Evolutionary conservation across 37 sponge, comb jelly and placozoan genomes (phyloP), one percentile per base, ranked within the genome.

Genomic region (Spongilla lacustris): DNA sequence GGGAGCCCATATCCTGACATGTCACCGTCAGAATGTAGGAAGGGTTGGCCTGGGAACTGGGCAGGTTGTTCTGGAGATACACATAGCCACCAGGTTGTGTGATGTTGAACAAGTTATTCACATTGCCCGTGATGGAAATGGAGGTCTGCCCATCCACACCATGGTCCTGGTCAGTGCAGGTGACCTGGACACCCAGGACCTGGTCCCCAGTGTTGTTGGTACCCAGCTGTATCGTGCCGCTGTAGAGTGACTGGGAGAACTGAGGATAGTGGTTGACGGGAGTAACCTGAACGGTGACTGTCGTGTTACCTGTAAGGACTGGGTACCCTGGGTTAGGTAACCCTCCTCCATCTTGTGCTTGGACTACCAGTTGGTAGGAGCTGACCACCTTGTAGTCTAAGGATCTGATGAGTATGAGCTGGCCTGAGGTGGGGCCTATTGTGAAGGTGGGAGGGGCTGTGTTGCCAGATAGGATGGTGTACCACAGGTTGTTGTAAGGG

Each of bases 121-220:
- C 21, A 34, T 74, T 66, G 23, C 81, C 77, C 10, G 69, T 23
- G 38, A 92, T 68, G 41, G 27, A 38, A 33, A 92, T 49, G 26
- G 69, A 46, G 0, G 85, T 87, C 9, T 74, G 73, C 14, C 84
- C 84, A 83, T 92, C 87, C 10, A 0, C 21, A 0, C 88, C 92
- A 29, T 84, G 87, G 77, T 92, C 92, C 14, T 24, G 12, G 37
- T 92, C 92, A 33, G 81, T 84, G 81, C 92, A 92, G 2, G 66
- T 36, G n/a, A 29, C 68, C 46, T 28, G 27, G 14, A 21, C 31
- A 67, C 36, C 79, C 14, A 83, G 28, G 12, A 41, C 32, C 5
- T 83, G 83, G 25, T 81, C 50, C 5, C 67, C 83, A 19, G 71
- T 90, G 29, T 37, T 35, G 13, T 10, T 31, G 71, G 46, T 80